Conservation (phyloP, 2,888 invertebrate species). For the Odiellus spinosus region DNA sequence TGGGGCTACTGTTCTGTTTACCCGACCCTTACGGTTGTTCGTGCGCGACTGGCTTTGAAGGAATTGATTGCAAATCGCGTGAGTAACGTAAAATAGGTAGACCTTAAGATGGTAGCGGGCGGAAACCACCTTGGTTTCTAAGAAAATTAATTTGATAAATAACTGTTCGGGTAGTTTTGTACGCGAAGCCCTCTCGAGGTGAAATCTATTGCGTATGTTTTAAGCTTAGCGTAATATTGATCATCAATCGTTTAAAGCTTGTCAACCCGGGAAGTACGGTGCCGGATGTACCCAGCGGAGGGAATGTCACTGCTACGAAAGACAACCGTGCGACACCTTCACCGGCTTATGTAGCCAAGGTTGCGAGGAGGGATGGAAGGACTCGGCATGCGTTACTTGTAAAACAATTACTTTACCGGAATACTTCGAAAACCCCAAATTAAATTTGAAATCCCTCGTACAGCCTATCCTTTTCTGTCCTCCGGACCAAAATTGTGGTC, state of each 20-base stretch:
- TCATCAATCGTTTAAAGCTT: background rate
- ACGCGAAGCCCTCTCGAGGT: too few relatives aligned
- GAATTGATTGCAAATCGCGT: slow-evolving; percentile 7
- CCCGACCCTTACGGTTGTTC: slow-evolving; percentile 13
- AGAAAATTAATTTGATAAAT: too few relatives aligned
- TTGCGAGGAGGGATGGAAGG: slow-evolving; percentile 3
- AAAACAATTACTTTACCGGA: background rate
- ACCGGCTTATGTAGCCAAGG: slow-evolving; percentile 1
- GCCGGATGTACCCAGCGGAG: slow-evolving; percentile 6
- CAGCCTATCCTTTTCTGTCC: too few relatives aligned
- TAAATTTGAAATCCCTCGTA: background rate
- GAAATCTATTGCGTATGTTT: too few relatives aligned
- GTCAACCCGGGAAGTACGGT: background rate
- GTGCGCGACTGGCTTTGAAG: slow-evolving; percentile 7
- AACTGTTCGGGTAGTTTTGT: too few relatives aligned
- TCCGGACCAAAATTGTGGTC: too few relatives aligned
- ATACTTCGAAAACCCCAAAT: too few relatives aligned
- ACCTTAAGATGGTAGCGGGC: too few relatives aligned
- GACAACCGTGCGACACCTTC: background rate
- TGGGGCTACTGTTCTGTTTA: slow-evolving; percentile 6
- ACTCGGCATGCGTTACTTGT: slow-evolving; percentile 1
- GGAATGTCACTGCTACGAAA: background rate
- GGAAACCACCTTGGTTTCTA: too few relatives aligned
- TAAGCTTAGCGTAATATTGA: too few relatives aligned
- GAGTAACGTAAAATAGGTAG: background rate